Evolutionary conservation across 64 coral and sea anemone species (phyloP).

Genomic region (Trachythela sp.): DNA sequence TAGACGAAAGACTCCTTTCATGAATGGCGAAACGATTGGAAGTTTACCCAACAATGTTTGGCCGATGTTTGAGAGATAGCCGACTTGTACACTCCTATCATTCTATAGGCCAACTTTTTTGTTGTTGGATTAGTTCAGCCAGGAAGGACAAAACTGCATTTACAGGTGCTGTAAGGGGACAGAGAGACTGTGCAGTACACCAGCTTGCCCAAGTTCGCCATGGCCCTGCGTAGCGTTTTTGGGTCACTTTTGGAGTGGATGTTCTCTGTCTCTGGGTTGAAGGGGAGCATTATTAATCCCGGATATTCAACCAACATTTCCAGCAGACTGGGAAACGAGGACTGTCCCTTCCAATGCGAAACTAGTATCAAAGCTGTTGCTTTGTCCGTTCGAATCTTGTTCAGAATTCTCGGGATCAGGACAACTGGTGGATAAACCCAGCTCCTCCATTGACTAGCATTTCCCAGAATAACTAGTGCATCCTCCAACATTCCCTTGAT

Average conservation of each 20-base stretch:
- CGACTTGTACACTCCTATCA: neutral
- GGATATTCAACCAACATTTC: neutral
- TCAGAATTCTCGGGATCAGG: no score
- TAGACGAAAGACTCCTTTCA: no score
- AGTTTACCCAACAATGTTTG: neutral
- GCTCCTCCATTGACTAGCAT: no score
- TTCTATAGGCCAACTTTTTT: neutral
- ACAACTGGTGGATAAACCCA: constrained; percentile 7
- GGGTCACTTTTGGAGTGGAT: neutral
- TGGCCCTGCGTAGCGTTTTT: neutral
- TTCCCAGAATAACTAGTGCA: neutral
- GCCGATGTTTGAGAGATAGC: neutral
- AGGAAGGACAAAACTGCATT: neutral
- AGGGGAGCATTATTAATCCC: neutral
- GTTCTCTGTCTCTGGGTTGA: neutral
- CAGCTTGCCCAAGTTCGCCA: no score
- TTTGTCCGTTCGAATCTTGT: neutral
- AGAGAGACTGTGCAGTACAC: constrained; percentile 2
- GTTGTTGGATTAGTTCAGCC: neutral
- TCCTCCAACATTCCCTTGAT: constrained; percentile 18
- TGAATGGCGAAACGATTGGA: no score
- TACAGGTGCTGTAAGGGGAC: neutral
- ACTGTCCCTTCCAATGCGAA: neutral
- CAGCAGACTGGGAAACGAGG: neutral
- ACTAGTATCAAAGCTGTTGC: neutral